phyloP scores from a whole-genome alignment of 2,113 vertebrate species.

The Gorsachius goisagi region DNA sequence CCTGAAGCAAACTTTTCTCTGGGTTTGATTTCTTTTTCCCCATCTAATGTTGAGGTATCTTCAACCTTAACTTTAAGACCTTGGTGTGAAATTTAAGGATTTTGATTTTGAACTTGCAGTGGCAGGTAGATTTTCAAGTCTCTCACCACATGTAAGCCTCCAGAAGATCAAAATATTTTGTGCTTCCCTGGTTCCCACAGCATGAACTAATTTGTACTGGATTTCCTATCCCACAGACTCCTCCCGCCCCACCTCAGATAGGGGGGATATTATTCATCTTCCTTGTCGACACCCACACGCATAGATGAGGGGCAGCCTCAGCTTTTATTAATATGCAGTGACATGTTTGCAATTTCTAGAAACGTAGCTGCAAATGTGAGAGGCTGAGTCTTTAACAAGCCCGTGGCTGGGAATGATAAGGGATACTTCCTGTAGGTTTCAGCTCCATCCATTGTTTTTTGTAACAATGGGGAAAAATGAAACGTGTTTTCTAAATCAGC shows the following conservation, averaged over 20 bases:
- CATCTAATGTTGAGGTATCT: not conserved
- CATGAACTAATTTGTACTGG: not conserved
- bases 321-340: not conserved
- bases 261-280: not conserved
- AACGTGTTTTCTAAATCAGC: constrained; percentile 22
- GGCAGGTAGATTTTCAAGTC: not conserved
- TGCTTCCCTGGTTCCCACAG: not conserved
- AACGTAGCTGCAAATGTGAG: not conserved
- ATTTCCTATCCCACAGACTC: not conserved
- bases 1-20: not conserved
- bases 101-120: not conserved
- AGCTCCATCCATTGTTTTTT: constrained; percentile 13
- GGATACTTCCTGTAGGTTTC: constrained; percentile 2
- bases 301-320: not conserved
- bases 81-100: not conserved
- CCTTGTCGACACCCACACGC: not conserved
- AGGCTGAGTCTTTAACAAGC: not conserved
- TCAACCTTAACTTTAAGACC: not conserved
- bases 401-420: not conserved
- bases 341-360: not conserved
- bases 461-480: constrained; percentile 17
- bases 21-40: not conserved
- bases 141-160: not conserved
- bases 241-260: not conserved
- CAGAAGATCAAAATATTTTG: not conserved